A percentile compares a stretch with the other conserved stretches of the same genome.
Conservation (phyloP, 64 coral and sea anemone genomes). For the Porites lutea region DNA sequence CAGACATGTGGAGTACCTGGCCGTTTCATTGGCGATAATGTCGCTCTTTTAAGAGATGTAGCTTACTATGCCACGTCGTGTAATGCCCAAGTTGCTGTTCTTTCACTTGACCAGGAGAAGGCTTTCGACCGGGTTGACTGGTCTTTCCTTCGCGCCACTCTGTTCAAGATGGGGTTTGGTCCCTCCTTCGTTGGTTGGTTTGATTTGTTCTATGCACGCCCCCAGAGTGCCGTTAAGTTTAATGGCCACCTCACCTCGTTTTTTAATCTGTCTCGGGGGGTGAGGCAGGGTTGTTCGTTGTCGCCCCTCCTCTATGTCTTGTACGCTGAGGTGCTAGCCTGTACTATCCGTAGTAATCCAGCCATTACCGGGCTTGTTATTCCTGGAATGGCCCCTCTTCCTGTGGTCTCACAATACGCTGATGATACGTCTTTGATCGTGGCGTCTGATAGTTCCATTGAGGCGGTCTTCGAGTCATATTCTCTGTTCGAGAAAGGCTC, state of each 20-base stretch:
- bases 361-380: constrained; percentile 4
- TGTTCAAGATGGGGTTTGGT: constrained; percentile 41
- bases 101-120: constrained; percentile 66
- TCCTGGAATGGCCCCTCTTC: not conserved
- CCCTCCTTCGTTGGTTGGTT: constrained; percentile 22
- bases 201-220: not conserved
- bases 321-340: too few species aligned
- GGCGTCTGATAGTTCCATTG: not conserved
- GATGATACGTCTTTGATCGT: constrained; percentile 35
- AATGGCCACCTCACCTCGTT: not conserved
- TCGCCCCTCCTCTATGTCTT: too few species aligned
- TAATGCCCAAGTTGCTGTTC: not conserved
- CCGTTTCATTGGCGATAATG: constrained; percentile 43
- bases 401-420: constrained; percentile 3
- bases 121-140: constrained; percentile 69
- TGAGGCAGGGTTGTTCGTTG: too few species aligned
- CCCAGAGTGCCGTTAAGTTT: not conserved
- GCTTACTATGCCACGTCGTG: not conserved
- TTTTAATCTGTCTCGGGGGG: not conserved
- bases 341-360: not conserved
- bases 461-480: not conserved
- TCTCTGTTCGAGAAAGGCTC: not conserved
- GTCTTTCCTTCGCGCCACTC: not conserved
- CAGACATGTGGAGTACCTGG: constrained; percentile 33
- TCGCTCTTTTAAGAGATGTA: constrained; percentile 24